These are phyloP conservation scores for Abrostola tripartita DNA, from an alignment of 2,888 invertebrate species.

Conservation along the genomic window DNA sequence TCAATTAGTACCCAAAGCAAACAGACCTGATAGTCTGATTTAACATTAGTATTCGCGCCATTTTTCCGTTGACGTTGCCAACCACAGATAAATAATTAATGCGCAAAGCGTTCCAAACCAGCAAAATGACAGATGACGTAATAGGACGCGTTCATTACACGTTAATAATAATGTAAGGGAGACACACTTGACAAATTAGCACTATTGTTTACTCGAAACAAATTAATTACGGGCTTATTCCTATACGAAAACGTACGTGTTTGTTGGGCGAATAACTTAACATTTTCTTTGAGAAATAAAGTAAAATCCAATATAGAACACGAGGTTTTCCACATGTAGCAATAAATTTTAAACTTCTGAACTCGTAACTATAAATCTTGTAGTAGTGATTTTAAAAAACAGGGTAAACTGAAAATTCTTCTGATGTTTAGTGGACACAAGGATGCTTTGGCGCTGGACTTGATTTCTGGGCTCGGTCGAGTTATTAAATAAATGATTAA, in stretches of 20 bases:
- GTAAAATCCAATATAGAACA: not conserved
- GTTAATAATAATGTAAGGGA: constrained; percentile 55
- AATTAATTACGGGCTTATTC: constrained; percentile 48
- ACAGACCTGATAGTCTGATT: not conserved
- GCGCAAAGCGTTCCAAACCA: constrained; percentile 22
- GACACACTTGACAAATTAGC: constrained; percentile 60
- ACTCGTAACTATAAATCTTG: constrained; percentile 14
- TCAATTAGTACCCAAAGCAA: not conserved
- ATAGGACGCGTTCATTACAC: constrained; percentile 52
- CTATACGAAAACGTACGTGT: constrained; percentile 1
- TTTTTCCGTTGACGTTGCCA: constrained; percentile 10
- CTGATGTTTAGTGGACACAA: not conserved
- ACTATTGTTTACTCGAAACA: constrained; percentile 53
- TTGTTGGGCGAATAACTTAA: constrained; percentile 1
- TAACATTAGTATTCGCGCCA: constrained; percentile 2
- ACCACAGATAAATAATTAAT: constrained; percentile 44
- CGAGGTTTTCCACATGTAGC: constrained; percentile 17
- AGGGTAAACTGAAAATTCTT: not conserved
- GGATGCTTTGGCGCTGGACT: not conserved
- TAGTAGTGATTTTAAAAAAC: constrained; percentile 4
- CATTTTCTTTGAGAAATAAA: constrained; percentile 16
- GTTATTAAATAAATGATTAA: too few species aligned
- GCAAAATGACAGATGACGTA: constrained; percentile 55
- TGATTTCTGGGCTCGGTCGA: too few species aligned
- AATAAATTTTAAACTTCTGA: constrained; percentile 29